Percentiles rank a stretch among this genome's conserved stretches.
phyloP scores from a whole-genome alignment of 2,888 invertebrate species.

The Cybosia mesomella region DNA sequence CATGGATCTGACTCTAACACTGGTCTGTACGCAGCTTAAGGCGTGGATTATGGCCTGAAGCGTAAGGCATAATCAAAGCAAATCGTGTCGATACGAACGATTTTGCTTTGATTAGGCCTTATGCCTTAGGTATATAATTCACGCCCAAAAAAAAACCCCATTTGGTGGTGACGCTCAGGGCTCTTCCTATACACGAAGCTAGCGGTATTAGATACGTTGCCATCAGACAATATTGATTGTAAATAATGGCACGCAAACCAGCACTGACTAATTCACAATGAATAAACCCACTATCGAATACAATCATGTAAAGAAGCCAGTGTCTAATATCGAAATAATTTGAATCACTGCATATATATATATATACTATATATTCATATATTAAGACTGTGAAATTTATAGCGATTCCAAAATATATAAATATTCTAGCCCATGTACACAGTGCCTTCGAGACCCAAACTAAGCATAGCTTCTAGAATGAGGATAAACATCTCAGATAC shows the following conservation, averaged over 20 bases:
- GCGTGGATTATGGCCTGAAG: no score
- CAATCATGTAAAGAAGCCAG: slow-evolving; percentile 31
- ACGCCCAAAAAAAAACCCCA: neutral
- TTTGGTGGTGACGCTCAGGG: neutral
- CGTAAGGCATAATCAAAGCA: no score
- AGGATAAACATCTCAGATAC: no score
- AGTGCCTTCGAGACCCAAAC: no score
- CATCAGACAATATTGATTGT: slow-evolving; percentile 43
- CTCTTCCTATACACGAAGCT: slow-evolving; percentile 10
- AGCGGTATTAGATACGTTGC: neutral
- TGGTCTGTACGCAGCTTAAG: no score
- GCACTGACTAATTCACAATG: slow-evolving; percentile 67
- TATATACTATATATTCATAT: slow-evolving; percentile 24
- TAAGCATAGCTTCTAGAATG: no score
- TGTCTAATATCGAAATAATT: slow-evolving; percentile 8
- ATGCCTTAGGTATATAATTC: no score
- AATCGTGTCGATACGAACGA: no score
- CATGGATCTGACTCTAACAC: no score
- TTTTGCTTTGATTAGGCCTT: no score
- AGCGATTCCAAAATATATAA: neutral
- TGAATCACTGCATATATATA: slow-evolving; percentile 32
- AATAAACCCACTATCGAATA: slow-evolving; percentile 26
- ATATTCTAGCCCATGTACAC: neutral
- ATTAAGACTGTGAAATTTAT: slow-evolving; percentile 38
- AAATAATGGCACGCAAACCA: slow-evolving; percentile 69